Percentiles rank a stretch among this genome's conserved stretches.
These are phyloP conservation scores for Ennomos quercinarius DNA, from an alignment of 2,888 invertebrate species.

Conservation along the genomic window DNA sequence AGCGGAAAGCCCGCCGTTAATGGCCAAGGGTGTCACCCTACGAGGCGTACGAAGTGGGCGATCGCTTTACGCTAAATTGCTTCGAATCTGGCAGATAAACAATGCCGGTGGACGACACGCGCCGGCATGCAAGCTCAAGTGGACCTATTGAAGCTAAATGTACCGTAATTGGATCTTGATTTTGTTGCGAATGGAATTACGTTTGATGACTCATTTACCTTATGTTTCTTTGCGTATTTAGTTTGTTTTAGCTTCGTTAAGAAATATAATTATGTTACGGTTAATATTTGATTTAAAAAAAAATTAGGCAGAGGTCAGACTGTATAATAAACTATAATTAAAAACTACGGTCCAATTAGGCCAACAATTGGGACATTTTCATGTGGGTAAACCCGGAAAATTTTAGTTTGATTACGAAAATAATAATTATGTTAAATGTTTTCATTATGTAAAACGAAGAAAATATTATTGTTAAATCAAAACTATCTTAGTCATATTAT, in stretches of 20 bases:
- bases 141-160: slow-evolving; percentile 72
- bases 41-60: slow-evolving; percentile 50
- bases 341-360: not conserved
- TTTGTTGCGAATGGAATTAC: slow-evolving; percentile 56
- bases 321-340: no score
- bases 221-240: slow-evolving; percentile 15
- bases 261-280: no score
- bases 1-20: slow-evolving; percentile 44
- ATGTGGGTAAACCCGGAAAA: no score
- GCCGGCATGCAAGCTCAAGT: slow-evolving; percentile 59
- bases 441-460: no score
- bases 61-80: slow-evolving; percentile 79
- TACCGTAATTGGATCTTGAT: slow-evolving; percentile 79
- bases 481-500: no score
- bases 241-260: not conserved
- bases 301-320: no score
- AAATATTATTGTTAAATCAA: no score
- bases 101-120: slow-evolving; percentile 69
- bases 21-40: slow-evolving; percentile 62
- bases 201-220: slow-evolving; percentile 52
- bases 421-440: no score
- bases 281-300: no score
- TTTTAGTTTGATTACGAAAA: no score
- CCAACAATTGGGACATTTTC: no score
- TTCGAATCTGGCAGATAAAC: slow-evolving; percentile 74